These are phyloP conservation scores for Gari tellinella DNA, from an alignment of 2,888 invertebrate genomes.

Conservation along the genomic window DNA sequence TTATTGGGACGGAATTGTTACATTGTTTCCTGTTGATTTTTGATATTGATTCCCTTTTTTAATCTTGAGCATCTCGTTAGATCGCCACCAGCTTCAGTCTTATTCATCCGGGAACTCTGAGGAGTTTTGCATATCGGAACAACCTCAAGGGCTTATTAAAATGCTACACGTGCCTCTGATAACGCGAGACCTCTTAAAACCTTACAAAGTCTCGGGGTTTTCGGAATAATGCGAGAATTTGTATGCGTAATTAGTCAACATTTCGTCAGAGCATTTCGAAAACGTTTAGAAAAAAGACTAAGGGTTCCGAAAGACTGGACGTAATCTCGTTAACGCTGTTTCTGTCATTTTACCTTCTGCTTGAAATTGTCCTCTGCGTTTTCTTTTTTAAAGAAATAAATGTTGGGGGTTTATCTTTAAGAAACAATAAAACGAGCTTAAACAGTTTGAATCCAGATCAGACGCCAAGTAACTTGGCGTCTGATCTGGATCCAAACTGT, in stretches of 20 bases:
- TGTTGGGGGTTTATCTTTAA: no score
- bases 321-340: no score
- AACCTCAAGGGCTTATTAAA: constrained; percentile 48
- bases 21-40: constrained; percentile 9
- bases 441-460: no score
- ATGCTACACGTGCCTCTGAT: constrained; percentile 40
- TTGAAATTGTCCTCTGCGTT: no score
- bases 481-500: no score
- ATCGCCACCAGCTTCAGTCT: constrained; percentile 24
- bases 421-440: no score
- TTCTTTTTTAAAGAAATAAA: no score
- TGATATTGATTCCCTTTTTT: constrained; percentile 31
- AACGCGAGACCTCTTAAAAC: constrained; percentile 36
- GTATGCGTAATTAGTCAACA: constrained; percentile 49
- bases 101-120: constrained; percentile 36
- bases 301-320: neutral
- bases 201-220: constrained; percentile 32
- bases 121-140: constrained; percentile 50
- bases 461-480: no score
- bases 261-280: constrained; percentile 25
- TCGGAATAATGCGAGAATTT: constrained; percentile 48
- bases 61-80: constrained; percentile 34
- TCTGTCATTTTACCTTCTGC: no score
- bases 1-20: constrained; percentile 16
- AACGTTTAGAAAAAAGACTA: no score